A percentile compares a stretch with the other conserved stretches of the same genome.
These are phyloP conservation scores for Diabrotica virgifera DNA, from an alignment of 1,140 invertebrate species.

Conservation along the genomic window DNA sequence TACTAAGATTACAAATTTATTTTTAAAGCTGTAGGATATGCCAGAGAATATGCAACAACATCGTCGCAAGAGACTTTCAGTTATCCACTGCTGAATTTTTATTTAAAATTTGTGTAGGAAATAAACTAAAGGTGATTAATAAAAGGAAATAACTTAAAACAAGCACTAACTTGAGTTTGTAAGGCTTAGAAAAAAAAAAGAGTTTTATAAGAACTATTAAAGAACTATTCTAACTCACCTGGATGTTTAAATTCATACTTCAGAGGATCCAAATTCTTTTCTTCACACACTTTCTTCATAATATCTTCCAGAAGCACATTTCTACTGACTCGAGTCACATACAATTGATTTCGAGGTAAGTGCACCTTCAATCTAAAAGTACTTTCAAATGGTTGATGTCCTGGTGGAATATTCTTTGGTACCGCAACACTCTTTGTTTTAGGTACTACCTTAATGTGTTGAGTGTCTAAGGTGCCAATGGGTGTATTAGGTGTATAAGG, in stretches of 20 bases:
- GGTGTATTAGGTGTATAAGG: constrained; percentile 77
- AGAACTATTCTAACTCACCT: constrained; percentile 50
- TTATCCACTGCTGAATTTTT: no score
- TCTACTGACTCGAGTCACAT: constrained; percentile 69
- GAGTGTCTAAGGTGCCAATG: constrained; percentile 64
- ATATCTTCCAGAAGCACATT: constrained; percentile 65
- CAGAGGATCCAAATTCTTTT: constrained; percentile 71
- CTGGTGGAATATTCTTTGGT: constrained; percentile 33
- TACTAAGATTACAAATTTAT: no score
- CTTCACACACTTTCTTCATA: constrained; percentile 71
- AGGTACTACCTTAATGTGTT: constrained; percentile 49
- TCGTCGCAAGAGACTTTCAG: no score
- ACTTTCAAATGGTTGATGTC: constrained; percentile 67
- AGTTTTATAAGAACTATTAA: constrained; percentile 5
- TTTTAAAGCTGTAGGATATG: no score
- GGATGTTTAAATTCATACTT: constrained; percentile 80
- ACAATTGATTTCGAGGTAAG: constrained; percentile 78
- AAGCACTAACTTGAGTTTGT: no score
- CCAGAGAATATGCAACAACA: no score
- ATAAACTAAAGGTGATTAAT: no score
- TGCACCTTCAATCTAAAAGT: constrained; percentile 79
- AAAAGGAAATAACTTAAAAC: no score
- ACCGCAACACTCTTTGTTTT: constrained; percentile 41
- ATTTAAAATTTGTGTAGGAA: no score
- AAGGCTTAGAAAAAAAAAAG: background rate